Evolutionary conservation across 2,797 vertebrate genomes (phyloP).

Genomic region (Dermochelys coriacea): DNA sequence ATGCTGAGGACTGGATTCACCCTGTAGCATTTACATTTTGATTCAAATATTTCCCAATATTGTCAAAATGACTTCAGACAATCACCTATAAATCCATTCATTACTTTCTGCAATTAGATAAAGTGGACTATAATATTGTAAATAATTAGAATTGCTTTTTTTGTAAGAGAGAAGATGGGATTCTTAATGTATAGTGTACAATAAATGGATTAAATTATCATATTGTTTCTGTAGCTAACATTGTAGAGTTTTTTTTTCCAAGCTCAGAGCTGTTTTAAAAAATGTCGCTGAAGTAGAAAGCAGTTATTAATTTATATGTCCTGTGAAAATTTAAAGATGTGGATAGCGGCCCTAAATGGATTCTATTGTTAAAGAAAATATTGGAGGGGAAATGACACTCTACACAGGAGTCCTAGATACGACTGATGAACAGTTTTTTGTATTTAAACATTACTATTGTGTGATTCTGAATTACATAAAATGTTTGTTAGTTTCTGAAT

Average conservation of each 20-base stretch:
- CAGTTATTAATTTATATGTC: conserved; percentile 34
- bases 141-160: conserved; percentile 7
- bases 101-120: background rate
- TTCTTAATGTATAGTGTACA: background rate
- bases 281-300: conserved; percentile 28
- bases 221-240: conserved; percentile 23
- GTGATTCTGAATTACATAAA: conserved; percentile 23
- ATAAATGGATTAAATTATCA: conserved; percentile 29
- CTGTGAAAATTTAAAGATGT: conserved; percentile 14
- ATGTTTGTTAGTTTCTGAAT: conserved; percentile 37
- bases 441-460: conserved; percentile 38
- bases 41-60: background rate
- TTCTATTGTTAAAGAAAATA: conserved; percentile 36
- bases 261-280: conserved; percentile 42
- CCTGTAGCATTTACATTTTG: background rate
- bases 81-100: background rate
- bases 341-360: conserved; percentile 29
- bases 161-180: background rate
- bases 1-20: background rate
- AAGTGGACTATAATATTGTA: background rate
- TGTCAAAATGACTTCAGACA: background rate
- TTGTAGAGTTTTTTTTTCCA: background rate
- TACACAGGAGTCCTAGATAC: background rate
- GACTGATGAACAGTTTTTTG: conserved; percentile 57
- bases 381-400: background rate